Conservation (phyloP, 2,797 vertebrate genomes). For the Prionace glauca region DNA sequence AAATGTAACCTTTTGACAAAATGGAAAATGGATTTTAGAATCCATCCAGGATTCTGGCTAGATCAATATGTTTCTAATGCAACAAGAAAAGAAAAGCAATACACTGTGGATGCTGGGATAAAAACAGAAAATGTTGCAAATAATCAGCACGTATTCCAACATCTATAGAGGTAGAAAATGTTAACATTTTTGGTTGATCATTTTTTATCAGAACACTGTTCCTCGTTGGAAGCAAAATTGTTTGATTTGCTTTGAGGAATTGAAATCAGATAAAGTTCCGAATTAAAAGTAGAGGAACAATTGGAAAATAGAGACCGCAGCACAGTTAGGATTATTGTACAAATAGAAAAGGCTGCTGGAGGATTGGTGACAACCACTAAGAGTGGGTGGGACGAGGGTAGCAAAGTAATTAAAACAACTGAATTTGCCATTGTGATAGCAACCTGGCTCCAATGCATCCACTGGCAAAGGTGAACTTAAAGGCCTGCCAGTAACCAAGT, state of each 20-base stretch:
- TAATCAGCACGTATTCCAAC: background rate
- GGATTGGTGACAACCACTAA: background rate
- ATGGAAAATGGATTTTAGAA: background rate
- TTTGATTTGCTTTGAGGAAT: background rate
- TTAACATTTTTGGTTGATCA: background rate
- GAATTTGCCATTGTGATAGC: background rate
- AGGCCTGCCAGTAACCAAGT: background rate
- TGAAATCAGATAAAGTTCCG: background rate
- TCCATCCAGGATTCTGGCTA: background rate
- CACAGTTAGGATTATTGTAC: background rate
- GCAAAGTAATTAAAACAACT: background rate
- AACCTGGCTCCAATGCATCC: background rate
- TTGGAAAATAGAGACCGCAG: background rate
- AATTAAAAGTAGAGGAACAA: background rate
- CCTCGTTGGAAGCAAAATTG: background rate
- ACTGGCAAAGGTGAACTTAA: background rate
- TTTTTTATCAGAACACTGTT: background rate
- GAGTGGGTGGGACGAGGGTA: background rate
- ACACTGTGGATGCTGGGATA: background rate
- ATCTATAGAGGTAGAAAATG: background rate
- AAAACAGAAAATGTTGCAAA: background rate
- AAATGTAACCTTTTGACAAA: background rate
- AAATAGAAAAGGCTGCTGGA: background rate
- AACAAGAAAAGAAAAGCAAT: background rate
- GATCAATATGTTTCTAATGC: background rate